These are phyloP conservation scores for Saccostrea echinata DNA, from an alignment of 1,140 invertebrate genomes.

Conservation along the genomic window DNA sequence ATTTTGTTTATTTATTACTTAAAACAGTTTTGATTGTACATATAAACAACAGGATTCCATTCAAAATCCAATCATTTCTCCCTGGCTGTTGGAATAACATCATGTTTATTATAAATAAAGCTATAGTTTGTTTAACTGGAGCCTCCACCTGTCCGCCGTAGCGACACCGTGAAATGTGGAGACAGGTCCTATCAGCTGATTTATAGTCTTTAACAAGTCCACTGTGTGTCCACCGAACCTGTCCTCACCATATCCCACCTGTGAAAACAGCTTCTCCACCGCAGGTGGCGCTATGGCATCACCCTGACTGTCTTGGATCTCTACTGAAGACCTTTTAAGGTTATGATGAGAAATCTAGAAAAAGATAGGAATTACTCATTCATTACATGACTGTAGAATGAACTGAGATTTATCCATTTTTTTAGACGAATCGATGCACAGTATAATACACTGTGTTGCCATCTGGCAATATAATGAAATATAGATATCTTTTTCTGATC, in stretches of 20 bases:
- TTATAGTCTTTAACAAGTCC: neutral
- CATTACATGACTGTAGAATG: neutral
- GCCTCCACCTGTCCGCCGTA: neutral
- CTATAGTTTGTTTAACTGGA: neutral
- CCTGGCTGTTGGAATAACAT: too few species aligned
- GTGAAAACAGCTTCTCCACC: neutral
- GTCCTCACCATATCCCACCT: slow-evolving; percentile 15
- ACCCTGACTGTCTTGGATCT: neutral
- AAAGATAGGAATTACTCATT: neutral
- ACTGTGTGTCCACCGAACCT: neutral
- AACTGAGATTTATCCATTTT: too few species aligned
- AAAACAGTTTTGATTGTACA: too few species aligned
- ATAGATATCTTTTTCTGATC: too few species aligned
- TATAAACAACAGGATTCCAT: too few species aligned
- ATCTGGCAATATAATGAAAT: too few species aligned
- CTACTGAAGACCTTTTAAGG: neutral
- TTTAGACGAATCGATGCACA: too few species aligned
- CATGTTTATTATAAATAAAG: neutral
- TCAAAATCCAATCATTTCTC: too few species aligned
- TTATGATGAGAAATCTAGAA: slow-evolving; percentile 10
- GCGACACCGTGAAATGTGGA: neutral
- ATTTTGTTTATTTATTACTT: too few species aligned
- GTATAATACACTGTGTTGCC: too few species aligned
- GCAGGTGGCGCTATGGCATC: neutral
- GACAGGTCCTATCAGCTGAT: neutral